Conservation (phyloP, 2,113 vertebrate species). For the Pheucticus melanocephalus region DNA sequence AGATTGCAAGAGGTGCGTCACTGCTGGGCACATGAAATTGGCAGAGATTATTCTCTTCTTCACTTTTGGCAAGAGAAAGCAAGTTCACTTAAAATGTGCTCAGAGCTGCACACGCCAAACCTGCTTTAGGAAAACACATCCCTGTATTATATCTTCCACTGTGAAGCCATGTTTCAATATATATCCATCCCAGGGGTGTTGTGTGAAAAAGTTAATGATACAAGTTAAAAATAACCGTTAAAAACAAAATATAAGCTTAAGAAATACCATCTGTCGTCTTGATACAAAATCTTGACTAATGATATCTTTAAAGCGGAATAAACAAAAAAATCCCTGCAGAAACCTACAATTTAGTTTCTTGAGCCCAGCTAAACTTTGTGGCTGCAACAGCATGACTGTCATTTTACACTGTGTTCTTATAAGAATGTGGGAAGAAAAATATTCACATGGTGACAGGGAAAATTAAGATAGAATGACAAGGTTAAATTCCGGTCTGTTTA, state of each 20-base stretch:
- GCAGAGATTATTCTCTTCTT: background rate
- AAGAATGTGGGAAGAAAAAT: slow-evolving; percentile 6
- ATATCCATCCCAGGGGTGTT: background rate
- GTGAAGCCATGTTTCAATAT: background rate
- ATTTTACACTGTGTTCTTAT: background rate
- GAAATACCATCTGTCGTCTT: background rate
- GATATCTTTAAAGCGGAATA: background rate
- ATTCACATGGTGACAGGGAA: background rate
- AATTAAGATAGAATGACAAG: background rate
- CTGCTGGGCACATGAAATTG: background rate
- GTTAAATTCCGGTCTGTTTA: background rate
- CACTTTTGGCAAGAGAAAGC: background rate
- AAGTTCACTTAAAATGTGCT: background rate
- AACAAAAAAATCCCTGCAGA: background rate
- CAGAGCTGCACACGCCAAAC: background rate
- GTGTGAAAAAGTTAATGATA: background rate
- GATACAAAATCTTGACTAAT: background rate
- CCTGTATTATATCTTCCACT: background rate
- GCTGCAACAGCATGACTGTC: background rate
- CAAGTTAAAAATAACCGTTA: background rate
- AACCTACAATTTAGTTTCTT: background rate
- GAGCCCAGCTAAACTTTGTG: background rate
- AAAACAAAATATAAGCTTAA: background rate
- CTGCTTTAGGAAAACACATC: background rate
- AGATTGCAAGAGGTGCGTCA: background rate